phyloP scores from a whole-genome alignment of 1,140 invertebrate species.

The Spodoptera litura region DNA sequence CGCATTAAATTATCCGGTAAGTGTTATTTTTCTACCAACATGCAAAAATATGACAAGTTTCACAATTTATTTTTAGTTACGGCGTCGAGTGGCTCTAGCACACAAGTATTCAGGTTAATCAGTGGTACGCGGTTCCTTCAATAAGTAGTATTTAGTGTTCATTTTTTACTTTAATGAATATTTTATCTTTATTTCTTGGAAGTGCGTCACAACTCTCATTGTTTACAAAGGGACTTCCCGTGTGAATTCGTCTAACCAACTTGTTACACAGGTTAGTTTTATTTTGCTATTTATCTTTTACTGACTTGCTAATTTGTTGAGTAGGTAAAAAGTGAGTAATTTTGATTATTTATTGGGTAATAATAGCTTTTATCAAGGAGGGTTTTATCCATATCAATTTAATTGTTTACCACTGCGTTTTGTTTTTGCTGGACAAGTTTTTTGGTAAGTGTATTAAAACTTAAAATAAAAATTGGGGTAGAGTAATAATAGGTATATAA shows the following conservation, averaged over 20 bases:
- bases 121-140: background rate
- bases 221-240: conserved; percentile 29
- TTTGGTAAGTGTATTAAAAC: too few species aligned
- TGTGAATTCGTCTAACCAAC: background rate
- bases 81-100: conserved; percentile 15
- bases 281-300: background rate
- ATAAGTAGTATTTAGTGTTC: background rate
- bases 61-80: conserved; percentile 41
- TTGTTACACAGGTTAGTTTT: background rate
- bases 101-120: conserved; percentile 25
- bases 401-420: background rate
- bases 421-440: too few species aligned
- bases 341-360: background rate
- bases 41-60: conserved; percentile 39
- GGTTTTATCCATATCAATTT: background rate
- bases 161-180: background rate
- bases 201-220: conserved; percentile 17
- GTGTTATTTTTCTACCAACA: conserved; percentile 44
- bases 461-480: too few species aligned
- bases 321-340: background rate
- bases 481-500: too few species aligned
- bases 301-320: background rate
- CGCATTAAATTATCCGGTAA: conserved; percentile 28
- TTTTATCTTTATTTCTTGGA: background rate
- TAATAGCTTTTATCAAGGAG: background rate